Percentiles rank a stretch among this genome's conserved stretches.
Conservation (phyloP, 1,140 invertebrate species). For the Mamestra configurata region DNA sequence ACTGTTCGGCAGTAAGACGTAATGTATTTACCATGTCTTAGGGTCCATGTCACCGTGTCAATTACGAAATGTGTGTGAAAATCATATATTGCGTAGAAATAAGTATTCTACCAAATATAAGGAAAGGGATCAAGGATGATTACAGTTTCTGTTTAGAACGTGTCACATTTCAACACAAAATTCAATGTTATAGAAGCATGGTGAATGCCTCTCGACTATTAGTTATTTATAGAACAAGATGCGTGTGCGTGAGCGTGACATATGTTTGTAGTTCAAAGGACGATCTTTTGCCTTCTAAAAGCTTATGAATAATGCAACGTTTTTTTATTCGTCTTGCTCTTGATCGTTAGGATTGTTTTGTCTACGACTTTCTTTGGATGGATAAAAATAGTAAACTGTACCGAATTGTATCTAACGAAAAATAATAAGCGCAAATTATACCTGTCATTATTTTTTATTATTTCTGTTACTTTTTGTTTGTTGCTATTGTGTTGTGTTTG, state of each 20-base stretch:
- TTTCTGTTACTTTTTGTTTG: too few species aligned
- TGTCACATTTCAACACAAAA: slow-evolving; percentile 12
- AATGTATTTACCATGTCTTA: not conserved
- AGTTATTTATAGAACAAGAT: not conserved
- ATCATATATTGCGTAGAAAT: slow-evolving; percentile 31
- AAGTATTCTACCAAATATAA: slow-evolving; percentile 9
- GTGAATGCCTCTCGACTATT: not conserved
- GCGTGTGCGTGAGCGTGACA: too few species aligned
- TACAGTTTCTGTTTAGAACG: slow-evolving; percentile 24
- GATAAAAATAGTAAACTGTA: too few species aligned
- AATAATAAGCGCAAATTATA: too few species aligned
- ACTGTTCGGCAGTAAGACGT: not conserved
- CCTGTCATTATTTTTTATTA: too few species aligned
- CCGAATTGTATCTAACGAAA: too few species aligned
- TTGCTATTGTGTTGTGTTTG: too few species aligned
- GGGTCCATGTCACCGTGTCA: not conserved
- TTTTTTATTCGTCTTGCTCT: too few species aligned
- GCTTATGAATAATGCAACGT: not conserved
- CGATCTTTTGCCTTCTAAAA: not conserved
- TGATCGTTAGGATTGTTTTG: too few species aligned
- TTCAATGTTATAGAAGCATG: slow-evolving; percentile 17
- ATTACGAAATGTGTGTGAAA: slow-evolving; percentile 27
- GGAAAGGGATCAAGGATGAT: slow-evolving; percentile 42
- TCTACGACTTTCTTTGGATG: too few species aligned
- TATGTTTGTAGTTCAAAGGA: not conserved